These are phyloP conservation scores for Eurytoma californica DNA, from an alignment of 2,888 invertebrate species.

Conservation along the genomic window DNA sequence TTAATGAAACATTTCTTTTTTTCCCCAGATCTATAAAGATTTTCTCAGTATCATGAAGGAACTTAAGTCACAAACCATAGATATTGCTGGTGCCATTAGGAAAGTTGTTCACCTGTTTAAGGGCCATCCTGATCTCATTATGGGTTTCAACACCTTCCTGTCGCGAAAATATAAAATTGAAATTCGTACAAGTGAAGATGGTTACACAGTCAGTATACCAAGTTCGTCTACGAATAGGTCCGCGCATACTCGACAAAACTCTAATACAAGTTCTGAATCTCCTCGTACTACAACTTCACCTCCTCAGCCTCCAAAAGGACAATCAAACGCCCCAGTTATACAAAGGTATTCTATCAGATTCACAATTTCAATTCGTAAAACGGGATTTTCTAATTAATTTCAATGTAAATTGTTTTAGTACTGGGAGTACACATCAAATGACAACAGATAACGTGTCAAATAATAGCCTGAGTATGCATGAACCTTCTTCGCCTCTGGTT, in stretches of 20 bases:
- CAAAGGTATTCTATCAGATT: slow-evolving; percentile 66
- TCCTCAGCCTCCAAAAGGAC: slow-evolving; percentile 72
- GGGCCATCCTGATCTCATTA: too few relatives aligned
- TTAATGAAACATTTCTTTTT: too few relatives aligned
- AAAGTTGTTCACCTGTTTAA: too few relatives aligned
- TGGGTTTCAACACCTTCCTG: too few relatives aligned
- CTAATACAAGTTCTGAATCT: slow-evolving; percentile 72
- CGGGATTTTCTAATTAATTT: not conserved
- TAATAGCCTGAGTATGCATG: slow-evolving; percentile 71
- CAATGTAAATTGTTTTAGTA: slow-evolving; percentile 58
- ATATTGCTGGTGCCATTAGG: too few relatives aligned
- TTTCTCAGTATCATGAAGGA: too few relatives aligned
- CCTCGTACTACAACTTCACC: slow-evolving; percentile 72
- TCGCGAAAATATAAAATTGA: too few relatives aligned
- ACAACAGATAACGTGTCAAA: slow-evolving; percentile 72
- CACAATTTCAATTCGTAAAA: slow-evolving; percentile 11
- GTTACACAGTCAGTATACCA: slow-evolving; percentile 89
- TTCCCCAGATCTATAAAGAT: too few relatives aligned
- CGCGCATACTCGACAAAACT: slow-evolving; percentile 69
- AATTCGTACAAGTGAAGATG: slow-evolving; percentile 56
- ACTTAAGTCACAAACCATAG: too few relatives aligned
- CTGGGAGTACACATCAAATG: slow-evolving; percentile 71
- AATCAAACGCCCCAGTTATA: slow-evolving; percentile 72
- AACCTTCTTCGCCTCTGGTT: slow-evolving; percentile 72
- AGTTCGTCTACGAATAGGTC: slow-evolving; percentile 79